Percentiles rank a stretch among this genome's conserved stretches.
Evolutionary conservation across 1,140 invertebrate species (phyloP).

Genomic region (Wasmannia auropunctata): DNA sequence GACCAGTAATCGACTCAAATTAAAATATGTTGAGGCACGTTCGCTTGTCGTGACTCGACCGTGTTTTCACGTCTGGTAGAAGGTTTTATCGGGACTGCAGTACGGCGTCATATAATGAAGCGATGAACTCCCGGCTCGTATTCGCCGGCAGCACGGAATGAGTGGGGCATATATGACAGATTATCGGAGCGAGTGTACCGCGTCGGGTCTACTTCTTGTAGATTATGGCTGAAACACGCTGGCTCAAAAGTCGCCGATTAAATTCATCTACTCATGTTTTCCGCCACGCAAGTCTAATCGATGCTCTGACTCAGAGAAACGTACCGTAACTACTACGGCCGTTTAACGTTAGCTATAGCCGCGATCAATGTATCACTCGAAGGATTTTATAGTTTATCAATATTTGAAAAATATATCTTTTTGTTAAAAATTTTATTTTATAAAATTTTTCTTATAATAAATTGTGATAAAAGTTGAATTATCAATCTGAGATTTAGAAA

Average conservation of each 20-base stretch:
- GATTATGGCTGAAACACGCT: conserved; percentile 31
- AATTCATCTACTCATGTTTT: not conserved
- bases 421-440: not conserved
- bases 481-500: not conserved
- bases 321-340: not conserved
- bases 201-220: not conserved
- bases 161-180: not conserved
- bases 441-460: not conserved
- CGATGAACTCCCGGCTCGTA: not conserved
- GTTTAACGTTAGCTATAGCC: not conserved
- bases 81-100: conserved; percentile 14
- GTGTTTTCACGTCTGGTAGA: not conserved
- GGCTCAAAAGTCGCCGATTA: not conserved
- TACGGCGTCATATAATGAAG: not conserved
- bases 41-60: not conserved
- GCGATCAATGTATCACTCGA: not conserved
- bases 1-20: not conserved
- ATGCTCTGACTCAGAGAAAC: not conserved
- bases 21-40: not conserved
- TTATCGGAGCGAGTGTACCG: not conserved
- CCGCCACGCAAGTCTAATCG: not conserved
- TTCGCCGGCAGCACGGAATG: not conserved
- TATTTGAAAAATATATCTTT: not conserved
- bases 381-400: not conserved
- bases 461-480: not conserved